Evolutionary conservation across 2,888 invertebrate species (phyloP).

Genomic region (Parochlus steinenii): DNA sequence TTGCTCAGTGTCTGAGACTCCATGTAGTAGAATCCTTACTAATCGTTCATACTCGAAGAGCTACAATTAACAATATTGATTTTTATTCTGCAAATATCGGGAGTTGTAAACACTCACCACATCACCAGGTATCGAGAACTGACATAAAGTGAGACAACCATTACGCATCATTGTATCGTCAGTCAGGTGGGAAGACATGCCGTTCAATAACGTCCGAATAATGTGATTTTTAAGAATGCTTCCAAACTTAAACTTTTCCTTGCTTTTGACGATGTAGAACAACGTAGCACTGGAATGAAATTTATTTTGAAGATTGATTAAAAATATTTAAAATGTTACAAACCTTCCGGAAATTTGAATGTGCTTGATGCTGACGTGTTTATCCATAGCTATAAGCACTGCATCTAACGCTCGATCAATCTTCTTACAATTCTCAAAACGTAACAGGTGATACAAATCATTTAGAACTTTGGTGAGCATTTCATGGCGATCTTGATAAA

Average conservation of each 20-base stretch:
- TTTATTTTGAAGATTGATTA: constrained; percentile 1
- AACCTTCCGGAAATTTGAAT: constrained; percentile 88
- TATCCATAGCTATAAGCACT: constrained; percentile 79
- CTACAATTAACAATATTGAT: constrained; percentile 33
- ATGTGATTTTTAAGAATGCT: constrained; percentile 60
- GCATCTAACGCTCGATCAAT: constrained; percentile 59
- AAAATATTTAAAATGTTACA: constrained; percentile 13
- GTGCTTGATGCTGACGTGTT: constrained; percentile 69
- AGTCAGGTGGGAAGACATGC: constrained; percentile 69
- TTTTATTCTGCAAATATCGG: constrained; percentile 3
- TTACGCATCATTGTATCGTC: constrained; percentile 94
- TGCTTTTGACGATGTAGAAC: constrained; percentile 86
- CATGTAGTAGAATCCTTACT: constrained; percentile 64
- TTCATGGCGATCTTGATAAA: constrained; percentile 71
- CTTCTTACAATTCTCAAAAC: constrained; percentile 63
- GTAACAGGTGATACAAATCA: constrained; percentile 75
- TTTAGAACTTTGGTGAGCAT: constrained; percentile 63
- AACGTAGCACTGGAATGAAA: constrained; percentile 60
- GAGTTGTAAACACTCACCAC: constrained; percentile 45
- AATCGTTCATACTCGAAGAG: constrained; percentile 79
- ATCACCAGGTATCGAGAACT: constrained; percentile 88
- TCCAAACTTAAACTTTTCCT: constrained; percentile 56
- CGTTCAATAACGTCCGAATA: constrained; percentile 67
- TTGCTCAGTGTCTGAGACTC: constrained; percentile 64
- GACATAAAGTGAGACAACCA: constrained; percentile 85